Evolutionary conservation across 1,140 invertebrate species (phyloP).

Genomic region (Holotrichia oblita): DNA sequence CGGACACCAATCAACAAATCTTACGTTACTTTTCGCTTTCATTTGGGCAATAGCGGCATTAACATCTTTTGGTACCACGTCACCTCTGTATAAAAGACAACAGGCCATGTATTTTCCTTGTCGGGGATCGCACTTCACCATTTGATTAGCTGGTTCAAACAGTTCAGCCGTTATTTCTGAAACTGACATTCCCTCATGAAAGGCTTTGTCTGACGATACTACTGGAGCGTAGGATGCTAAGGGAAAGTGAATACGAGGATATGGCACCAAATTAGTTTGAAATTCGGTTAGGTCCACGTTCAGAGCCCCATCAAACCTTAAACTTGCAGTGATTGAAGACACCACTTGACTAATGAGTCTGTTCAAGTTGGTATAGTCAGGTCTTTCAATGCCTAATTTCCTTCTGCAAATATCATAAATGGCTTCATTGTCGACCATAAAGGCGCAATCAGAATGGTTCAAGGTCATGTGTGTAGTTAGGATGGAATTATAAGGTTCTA

Average conservation of each 20-base stretch:
- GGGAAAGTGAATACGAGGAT: slow-evolving; percentile 74
- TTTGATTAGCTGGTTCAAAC: slow-evolving; percentile 71
- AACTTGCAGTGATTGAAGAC: slow-evolving; percentile 78
- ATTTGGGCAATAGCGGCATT: slow-evolving; percentile 83
- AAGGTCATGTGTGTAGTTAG: slow-evolving; percentile 70
- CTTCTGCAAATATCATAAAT: slow-evolving; percentile 76
- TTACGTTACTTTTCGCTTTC: slow-evolving; percentile 70
- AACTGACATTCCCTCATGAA: slow-evolving; percentile 69
- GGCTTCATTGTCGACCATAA: slow-evolving; percentile 76
- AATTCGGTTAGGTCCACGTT: slow-evolving; percentile 85
- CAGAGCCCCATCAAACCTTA: slow-evolving; percentile 79
- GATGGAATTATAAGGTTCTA: slow-evolving; percentile 76
- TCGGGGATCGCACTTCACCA: slow-evolving; percentile 73
- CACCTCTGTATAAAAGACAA: slow-evolving; percentile 72
- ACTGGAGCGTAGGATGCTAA: slow-evolving; percentile 76
- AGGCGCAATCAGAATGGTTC: slow-evolving; percentile 71
- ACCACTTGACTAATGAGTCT: slow-evolving; percentile 76
- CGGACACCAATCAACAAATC: slow-evolving; percentile 76
- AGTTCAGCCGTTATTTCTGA: slow-evolving; percentile 73
- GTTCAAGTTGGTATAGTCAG: slow-evolving; percentile 72
- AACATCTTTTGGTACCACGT: slow-evolving; percentile 67
- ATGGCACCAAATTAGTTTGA: slow-evolving; percentile 73
- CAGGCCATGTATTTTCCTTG: slow-evolving; percentile 78
- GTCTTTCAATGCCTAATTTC: slow-evolving; percentile 71
- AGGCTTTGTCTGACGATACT: slow-evolving; percentile 67